Conservation (phyloP, 2,797 vertebrate species). For the Sebastes matsubarae region DNA sequence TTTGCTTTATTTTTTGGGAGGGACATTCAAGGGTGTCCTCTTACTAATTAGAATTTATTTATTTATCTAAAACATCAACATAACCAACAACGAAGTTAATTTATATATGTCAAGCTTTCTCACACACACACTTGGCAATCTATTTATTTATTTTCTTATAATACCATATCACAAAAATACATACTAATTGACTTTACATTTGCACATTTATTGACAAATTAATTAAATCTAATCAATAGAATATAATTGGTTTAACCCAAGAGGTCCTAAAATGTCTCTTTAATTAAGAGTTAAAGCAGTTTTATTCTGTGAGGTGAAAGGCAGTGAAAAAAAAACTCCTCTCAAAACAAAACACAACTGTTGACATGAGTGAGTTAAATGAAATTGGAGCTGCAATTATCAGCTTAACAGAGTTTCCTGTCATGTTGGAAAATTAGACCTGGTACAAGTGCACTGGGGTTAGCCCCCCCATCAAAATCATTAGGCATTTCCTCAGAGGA, state of each 20-base stretch:
- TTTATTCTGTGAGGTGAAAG: constrained; percentile 44
- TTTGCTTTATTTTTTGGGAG: background rate
- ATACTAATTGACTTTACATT: background rate
- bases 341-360: constrained; percentile 82
- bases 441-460: constrained; percentile 80
- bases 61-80: background rate
- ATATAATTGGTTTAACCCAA: background rate
- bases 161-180: background rate
- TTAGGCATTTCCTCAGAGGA: constrained; percentile 78
- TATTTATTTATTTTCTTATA: background rate
- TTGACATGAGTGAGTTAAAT: constrained; percentile 85
- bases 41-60: background rate
- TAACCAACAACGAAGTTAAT: background rate
- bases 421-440: constrained; percentile 83
- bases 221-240: background rate
- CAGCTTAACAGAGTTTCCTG: constrained; percentile 86
- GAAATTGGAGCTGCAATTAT: constrained; percentile 85
- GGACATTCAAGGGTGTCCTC: background rate
- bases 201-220: background rate
- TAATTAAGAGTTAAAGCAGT: constrained; percentile 43
- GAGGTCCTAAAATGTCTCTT: constrained; percentile 29
- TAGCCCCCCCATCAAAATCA: constrained; percentile 75
- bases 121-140: background rate
- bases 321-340: constrained; percentile 41
- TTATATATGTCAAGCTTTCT: background rate